A percentile compares a stretch with the other conserved stretches of the same genome.
phyloP scores from a whole-genome alignment of 2,888 invertebrate genomes.

The Amiota mariae region DNA sequence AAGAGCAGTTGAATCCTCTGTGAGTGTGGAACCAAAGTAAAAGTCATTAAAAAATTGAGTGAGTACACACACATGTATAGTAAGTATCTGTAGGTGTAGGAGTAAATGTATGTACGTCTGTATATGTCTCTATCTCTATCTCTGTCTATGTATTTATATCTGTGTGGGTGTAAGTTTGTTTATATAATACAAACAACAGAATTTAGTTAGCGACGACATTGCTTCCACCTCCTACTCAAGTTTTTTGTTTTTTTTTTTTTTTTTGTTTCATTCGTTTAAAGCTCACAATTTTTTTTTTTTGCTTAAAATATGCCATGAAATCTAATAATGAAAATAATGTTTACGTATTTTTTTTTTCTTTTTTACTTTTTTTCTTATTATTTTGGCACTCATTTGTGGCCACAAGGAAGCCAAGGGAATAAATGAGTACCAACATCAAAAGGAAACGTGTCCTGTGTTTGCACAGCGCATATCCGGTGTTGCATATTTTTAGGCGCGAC shows the following conservation, averaged over 20 bases:
- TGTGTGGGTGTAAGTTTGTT: no score
- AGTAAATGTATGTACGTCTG: no score
- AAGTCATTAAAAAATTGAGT: slow-evolving; percentile 1
- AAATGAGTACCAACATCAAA: not conserved
- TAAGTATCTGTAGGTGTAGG: no score
- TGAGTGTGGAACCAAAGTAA: slow-evolving; percentile 9
- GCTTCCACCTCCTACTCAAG: no score
- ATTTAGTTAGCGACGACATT: not conserved
- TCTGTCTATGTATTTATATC: no score
- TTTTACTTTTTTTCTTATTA: slow-evolving; percentile 44
- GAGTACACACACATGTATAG: no score
- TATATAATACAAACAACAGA: not conserved
- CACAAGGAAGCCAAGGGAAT: slow-evolving; percentile 34
- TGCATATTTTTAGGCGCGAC: slow-evolving; percentile 16
- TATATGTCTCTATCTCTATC: no score
- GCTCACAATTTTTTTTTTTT: not conserved
- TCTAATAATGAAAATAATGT: slow-evolving; percentile 1
- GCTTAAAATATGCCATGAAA: slow-evolving; percentile 12
- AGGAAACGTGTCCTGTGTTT: not conserved
- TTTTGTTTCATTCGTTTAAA: not conserved
- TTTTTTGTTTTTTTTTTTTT: no score
- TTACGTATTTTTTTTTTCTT: slow-evolving; percentile 12
- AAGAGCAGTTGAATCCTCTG: not conserved
- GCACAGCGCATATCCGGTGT: not conserved
- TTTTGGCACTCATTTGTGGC: slow-evolving; percentile 65